Evolutionary conservation across 2,113 vertebrate genomes (phyloP), one percentile per base, ranked within the genome.

Genomic region (Phyllostomus discolor): DNA sequence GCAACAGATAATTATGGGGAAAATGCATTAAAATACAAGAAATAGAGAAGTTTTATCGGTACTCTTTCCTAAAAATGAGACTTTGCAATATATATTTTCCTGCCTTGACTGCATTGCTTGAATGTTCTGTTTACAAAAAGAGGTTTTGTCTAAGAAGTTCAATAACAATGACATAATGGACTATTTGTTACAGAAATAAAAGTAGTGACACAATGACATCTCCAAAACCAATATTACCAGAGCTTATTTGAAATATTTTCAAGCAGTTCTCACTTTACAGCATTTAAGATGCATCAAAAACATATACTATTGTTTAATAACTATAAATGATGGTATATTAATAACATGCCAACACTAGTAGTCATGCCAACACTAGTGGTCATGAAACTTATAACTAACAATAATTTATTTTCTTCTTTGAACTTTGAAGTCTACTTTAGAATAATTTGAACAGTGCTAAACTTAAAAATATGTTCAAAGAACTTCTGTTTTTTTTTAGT

Each of bases 51-150:
- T 75, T 83, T 92, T 79, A 92, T 78, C 28, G 62, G 7, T 24
- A 20, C 12, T 41, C 59, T 90, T 91, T 96, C 82, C 48, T 19
- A 7, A 85, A 88, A 90, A 88, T 41, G 10, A 90, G 38, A 76
- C 57, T 85, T 80, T 75, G 12, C 8, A 52, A 43, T 43, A 35
- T 85, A 57, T 76, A 31, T 83, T 75, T 70, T 82, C 52, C 43
- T 92, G 72, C 38, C 72, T 57, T 82, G 50, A 48, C 46, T 31
- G 28, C 43, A 8, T 67, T 89, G 41, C 28, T 78, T 90, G 33
- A 50, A 94, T 66, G 10, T 91, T 91, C 35, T 86, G 26, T 86
- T 97, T 82, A 57, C 5, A 52, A 81, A 81, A 93, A 73, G 46
- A 50, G 1, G 1, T 64, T 89, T 90, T 94, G 16, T 80, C 59